Evolutionary conservation across 2,113 vertebrate species (phyloP).

Genomic region (Oenanthe oenanthe): DNA sequence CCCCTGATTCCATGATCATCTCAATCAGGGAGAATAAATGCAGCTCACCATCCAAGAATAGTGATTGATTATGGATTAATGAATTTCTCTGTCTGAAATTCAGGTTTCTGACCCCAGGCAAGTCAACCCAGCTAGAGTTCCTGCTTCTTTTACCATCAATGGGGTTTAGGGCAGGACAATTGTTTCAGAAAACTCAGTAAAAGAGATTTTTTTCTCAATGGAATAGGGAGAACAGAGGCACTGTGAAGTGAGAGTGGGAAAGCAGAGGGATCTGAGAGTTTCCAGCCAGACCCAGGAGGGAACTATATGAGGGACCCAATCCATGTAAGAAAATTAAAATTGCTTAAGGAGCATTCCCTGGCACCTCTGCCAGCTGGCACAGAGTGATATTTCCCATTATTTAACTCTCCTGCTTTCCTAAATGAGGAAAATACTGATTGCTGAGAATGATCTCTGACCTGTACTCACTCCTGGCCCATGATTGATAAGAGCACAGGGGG

Average conservation of each 20-base stretch:
- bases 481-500: background rate
- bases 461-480: background rate
- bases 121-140: background rate
- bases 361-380: background rate
- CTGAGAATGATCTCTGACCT: background rate
- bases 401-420: background rate
- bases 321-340: background rate
- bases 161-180: background rate
- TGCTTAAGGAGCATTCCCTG: background rate
- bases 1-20: background rate
- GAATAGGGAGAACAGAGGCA: background rate
- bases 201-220: background rate
- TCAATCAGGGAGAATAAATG: background rate
- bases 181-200: background rate
- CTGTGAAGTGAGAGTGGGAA: rapidly evolving
- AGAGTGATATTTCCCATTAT: background rate
- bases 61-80: background rate
- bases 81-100: background rate
- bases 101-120: background rate
- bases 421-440: background rate
- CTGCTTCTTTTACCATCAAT: background rate
- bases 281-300: background rate
- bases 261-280: background rate
- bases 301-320: background rate
- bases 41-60: background rate